Conservation (phyloP, 2,888 invertebrate genomes). For the Apodemia zela region DNA sequence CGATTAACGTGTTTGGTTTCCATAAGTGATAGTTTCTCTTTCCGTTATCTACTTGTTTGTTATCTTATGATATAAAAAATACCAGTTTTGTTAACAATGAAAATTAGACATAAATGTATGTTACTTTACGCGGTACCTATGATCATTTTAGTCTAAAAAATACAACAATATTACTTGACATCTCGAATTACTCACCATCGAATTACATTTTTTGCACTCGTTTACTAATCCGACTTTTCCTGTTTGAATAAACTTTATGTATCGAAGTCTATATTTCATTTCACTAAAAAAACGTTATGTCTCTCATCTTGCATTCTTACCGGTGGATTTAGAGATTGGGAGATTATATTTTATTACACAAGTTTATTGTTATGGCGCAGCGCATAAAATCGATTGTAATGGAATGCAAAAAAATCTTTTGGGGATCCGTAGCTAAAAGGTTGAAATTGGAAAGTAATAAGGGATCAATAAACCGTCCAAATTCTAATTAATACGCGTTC, state of each 20-base stretch:
- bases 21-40: no score
- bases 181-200: conserved; percentile 53
- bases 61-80: no score
- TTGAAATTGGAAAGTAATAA: neutral
- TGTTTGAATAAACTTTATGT: conserved; percentile 53
- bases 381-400: conserved; percentile 8
- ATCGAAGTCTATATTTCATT: conserved; percentile 22
- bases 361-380: conserved; percentile 5
- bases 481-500: neutral
- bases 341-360: neutral
- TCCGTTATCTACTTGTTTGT: no score
- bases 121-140: no score
- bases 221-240: conserved; percentile 41
- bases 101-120: no score
- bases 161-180: neutral
- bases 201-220: conserved; percentile 40
- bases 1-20: no score
- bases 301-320: conserved; percentile 7
- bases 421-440: neutral
- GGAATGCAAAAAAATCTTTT: conserved; percentile 2
- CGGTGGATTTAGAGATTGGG: conserved; percentile 11
- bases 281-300: conserved; percentile 16
- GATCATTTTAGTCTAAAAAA: neutral
- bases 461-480: neutral
- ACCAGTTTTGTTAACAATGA: no score